Evolutionary conservation across 2,797 vertebrate species (phyloP), one percentile per base, ranked within the genome.

Genomic region (Gymnopithys bicolor): DNA sequence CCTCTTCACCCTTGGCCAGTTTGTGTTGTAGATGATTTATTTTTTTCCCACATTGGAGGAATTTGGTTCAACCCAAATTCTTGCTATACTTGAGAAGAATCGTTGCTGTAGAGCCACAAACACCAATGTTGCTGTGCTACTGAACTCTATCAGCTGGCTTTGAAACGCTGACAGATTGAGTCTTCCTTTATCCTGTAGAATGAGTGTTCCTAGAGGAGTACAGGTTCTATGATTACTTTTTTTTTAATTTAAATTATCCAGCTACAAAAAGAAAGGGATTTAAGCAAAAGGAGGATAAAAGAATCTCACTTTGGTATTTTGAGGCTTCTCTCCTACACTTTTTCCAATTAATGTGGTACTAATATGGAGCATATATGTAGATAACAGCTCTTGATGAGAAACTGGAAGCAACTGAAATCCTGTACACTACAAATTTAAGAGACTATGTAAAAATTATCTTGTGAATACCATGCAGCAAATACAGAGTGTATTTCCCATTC

Each of bases 71-170:
- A 67, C 39, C 46, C 89, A 62, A 96, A 74, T 85, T 92, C 82
- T 84, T 87, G 39, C 79, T 95, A 41, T 67, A 84, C 74, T 88
- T 94, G 82, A 94, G 76, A 70, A 73, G 55, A 89, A 84, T n/a
- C 46, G 6, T 49, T 81, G 45, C 82, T 89, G 66, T 81, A 76
- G 89, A 92, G 63, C 43, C 67, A 84, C 81, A 89, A 51, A 74
- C 27, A 48, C 59, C 2, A 1, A 43, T 48, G 52, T 70, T 90
- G 73, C 82, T 91, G 68, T 84, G 93, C 83, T 93, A 56, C 63
- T 10, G 7, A 83, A 79, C 75, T 67, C 11, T 71, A 71, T 84
- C 66, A 82, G 68, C 73, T 63, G 62, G 52, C 78, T 90, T 92
- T 71, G 64, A 84, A 86, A 53, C 49, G 46, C 60, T 86, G 67